Base-by-base conservation (phyloP, 1,140 invertebrate species). In the Trachymyrmex cornetzi region DNA sequence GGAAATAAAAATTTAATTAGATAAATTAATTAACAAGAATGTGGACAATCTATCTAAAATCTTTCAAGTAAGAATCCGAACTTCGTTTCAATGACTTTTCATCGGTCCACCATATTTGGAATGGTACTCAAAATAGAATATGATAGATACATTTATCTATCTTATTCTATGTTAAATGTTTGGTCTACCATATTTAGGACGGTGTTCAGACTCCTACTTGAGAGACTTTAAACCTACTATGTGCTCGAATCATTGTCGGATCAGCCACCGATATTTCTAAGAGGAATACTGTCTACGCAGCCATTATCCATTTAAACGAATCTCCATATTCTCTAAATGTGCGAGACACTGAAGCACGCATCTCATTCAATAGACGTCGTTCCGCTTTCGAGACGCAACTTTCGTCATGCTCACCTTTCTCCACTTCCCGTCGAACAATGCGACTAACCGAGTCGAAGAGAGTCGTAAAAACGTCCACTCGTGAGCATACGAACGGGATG, bases 351-450 rank as follows among this genome's bases (percentile, higher is more conserved):
- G 50, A 74, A 61, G 71, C 34, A 63, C 69, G 80, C 80, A 19
- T 74, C 38, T 24, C 55, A 82, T 82, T 82, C 53, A 74, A 24
- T 67, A 34, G 11, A 82, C 34, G 53, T 72, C 24, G 80, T 84
- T 84, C 80, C 69, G 80, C 80, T 84, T 84, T 84, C 80, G 34
- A 82, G 79, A 61, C 69, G 67, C 24, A 38, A 38, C 80, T 82
- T 82, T 82, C 82, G 82, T 85, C 72, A 77, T 48, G 61, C 72
- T 85, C 74, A 79, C 74, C 74, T 79, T 77, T 85, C 71, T 85
- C 82, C 82, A 85, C 82, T 85, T 61, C 53, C 69, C 80, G 24
- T 63, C 69, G 55, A 84, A 84, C 80, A 84, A 84, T 84, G 19
- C 80, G 55, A 61, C 80, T 74, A 74, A 84, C 80, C 69, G 38